Percentiles rank a stretch among this genome's conserved stretches.
Evolutionary conservation across 2,113 vertebrate species (phyloP).

Genomic region (Pungitius pungitius): DNA sequence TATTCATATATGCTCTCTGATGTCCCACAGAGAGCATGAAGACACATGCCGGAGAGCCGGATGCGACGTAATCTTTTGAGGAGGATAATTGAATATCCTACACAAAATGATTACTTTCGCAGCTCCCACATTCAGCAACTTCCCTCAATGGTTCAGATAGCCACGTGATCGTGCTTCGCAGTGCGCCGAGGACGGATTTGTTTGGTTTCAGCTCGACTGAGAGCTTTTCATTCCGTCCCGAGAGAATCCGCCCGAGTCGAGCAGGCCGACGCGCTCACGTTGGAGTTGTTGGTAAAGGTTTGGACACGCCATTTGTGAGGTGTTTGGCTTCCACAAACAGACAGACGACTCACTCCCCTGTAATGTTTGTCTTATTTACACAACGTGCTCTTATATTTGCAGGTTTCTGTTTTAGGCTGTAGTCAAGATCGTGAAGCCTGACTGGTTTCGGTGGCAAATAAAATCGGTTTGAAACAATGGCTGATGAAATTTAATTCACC

Average conservation of each 20-base stretch:
- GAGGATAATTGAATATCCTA: background rate
- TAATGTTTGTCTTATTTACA: background rate
- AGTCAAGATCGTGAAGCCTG: constrained; percentile 12
- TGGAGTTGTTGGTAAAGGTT: background rate
- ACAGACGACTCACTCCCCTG: background rate
- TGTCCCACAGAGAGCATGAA: background rate
- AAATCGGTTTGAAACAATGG: constrained; percentile 54
- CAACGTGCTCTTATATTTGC: background rate
- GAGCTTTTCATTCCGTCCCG: background rate
- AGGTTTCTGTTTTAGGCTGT: background rate
- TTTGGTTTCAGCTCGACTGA: background rate
- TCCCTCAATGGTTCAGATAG: background rate
- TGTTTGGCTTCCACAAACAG: constrained; percentile 1
- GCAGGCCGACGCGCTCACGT: background rate
- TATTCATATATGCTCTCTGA: background rate
- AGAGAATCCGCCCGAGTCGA: background rate
- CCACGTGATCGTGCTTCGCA: background rate
- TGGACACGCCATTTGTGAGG: background rate
- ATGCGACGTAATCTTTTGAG: background rate
- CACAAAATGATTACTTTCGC: constrained; percentile 13
- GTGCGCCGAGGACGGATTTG: background rate
- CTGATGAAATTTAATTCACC: constrained; percentile 67
- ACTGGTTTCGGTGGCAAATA: constrained; percentile 9
- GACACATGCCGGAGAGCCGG: background rate
- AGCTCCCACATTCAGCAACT: background rate